Conservation (phyloP, 1,140 invertebrate genomes). For the Maconellicoccus hirsutus region DNA sequence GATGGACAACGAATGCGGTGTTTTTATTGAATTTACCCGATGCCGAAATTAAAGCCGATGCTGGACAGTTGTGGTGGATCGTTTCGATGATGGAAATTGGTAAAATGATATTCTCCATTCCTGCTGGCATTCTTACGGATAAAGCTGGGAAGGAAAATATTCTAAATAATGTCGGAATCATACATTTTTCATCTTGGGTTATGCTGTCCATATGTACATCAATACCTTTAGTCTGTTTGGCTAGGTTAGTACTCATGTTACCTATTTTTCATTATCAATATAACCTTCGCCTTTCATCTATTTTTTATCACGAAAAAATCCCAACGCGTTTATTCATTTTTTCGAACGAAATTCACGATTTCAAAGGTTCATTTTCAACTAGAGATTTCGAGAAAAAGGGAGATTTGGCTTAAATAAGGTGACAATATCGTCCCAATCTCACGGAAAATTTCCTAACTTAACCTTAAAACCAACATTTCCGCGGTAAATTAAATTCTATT, state of each 20-base stretch:
- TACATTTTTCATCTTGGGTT: background rate
- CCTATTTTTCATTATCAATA: too few species aligned
- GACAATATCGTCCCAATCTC: too few species aligned
- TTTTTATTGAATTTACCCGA: background rate
- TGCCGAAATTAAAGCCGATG: background rate
- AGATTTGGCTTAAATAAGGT: too few species aligned
- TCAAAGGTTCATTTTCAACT: too few species aligned
- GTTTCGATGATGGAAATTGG: background rate
- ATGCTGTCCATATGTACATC: background rate
- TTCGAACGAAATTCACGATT: too few species aligned
- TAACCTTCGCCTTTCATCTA: too few species aligned
- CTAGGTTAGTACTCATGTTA: background rate
- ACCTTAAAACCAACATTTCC: too few species aligned
- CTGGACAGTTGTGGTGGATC: background rate
- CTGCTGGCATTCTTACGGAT: background rate
- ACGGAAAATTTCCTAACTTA: too few species aligned
- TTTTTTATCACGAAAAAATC: too few species aligned
- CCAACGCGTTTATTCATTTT: too few species aligned
- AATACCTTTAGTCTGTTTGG: background rate
- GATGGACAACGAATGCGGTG: background rate
- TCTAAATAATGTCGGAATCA: background rate
- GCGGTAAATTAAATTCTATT: too few species aligned
- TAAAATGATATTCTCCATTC: background rate
- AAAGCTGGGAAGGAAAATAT: background rate
- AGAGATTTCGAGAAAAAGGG: too few species aligned